Evolutionary conservation across 2,113 vertebrate genomes (phyloP).

Genomic region (Prunella fulvescens): DNA sequence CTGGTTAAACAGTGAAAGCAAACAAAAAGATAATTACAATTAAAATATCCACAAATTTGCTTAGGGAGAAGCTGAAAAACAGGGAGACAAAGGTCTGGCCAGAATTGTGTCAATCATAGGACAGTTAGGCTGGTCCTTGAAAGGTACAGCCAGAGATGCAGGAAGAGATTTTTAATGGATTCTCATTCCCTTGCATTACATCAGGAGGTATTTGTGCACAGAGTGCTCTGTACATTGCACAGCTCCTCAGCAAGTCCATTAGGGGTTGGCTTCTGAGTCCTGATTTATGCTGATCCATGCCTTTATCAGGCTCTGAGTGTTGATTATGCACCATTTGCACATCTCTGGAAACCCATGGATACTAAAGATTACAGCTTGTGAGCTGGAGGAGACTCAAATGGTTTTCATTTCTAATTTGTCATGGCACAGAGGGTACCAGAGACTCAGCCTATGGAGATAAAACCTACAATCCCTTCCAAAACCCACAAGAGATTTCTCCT

Average conservation of each 20-base stretch:
- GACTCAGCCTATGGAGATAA: neutral
- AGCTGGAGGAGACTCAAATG: neutral
- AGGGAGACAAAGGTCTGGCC: neutral
- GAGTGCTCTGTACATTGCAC: neutral
- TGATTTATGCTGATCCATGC: conserved; percentile 15
- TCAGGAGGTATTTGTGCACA: neutral
- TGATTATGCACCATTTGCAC: neutral
- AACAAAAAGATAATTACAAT: neutral
- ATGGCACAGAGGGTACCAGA: neutral
- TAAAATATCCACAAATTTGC: neutral
- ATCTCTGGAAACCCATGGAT: neutral
- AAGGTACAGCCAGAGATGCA: neutral
- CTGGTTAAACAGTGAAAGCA: neutral
- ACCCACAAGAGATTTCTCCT: neutral
- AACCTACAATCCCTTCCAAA: neutral
- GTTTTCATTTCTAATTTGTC: neutral
- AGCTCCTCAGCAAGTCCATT: neutral
- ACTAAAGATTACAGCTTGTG: neutral
- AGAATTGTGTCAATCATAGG: neutral
- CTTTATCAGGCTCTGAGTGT: neutral
- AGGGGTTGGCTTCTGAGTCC: neutral
- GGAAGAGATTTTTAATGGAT: neutral
- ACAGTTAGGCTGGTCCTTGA: neutral
- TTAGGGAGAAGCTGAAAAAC: neutral
- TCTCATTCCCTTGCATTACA: neutral